phyloP scores from a whole-genome alignment of 2,113 vertebrate species.

The Coptodon rendalli region DNA sequence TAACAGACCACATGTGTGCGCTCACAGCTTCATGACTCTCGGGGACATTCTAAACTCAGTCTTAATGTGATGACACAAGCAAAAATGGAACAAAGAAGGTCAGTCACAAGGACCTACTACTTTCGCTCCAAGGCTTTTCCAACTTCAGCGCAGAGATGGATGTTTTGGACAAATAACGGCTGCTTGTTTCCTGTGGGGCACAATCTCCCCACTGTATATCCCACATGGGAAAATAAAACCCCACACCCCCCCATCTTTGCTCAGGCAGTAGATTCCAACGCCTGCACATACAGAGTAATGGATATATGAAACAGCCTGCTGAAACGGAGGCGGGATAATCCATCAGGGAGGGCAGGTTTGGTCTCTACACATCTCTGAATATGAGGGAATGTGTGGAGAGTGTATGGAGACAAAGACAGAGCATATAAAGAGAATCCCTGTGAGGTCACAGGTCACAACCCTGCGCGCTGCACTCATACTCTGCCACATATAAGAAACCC shows the following conservation, averaged over 20 bases:
- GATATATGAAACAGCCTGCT: background rate
- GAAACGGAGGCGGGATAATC: background rate
- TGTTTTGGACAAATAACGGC: background rate
- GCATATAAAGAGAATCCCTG: background rate
- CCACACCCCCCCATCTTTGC: background rate
- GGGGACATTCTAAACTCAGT: background rate
- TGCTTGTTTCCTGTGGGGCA: background rate
- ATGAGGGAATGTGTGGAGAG: background rate
- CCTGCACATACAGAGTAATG: background rate
- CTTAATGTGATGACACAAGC: background rate
- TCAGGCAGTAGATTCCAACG: background rate
- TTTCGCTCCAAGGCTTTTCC: background rate
- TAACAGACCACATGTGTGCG: background rate
- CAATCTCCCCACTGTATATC: background rate
- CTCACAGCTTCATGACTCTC: background rate
- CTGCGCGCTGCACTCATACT: background rate
- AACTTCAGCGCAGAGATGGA: background rate
- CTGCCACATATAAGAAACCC: background rate
- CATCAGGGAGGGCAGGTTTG: background rate
- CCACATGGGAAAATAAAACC: background rate
- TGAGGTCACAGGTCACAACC: conserved; percentile 32
- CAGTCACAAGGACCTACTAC: background rate
- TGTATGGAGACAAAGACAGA: background rate
- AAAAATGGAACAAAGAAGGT: background rate
- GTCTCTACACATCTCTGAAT: background rate